A percentile compares a stretch with the other conserved stretches of the same genome.
These are phyloP conservation scores for Macrosoma leucophasiata DNA, from an alignment of 2,888 invertebrate species.

Conservation along the genomic window DNA sequence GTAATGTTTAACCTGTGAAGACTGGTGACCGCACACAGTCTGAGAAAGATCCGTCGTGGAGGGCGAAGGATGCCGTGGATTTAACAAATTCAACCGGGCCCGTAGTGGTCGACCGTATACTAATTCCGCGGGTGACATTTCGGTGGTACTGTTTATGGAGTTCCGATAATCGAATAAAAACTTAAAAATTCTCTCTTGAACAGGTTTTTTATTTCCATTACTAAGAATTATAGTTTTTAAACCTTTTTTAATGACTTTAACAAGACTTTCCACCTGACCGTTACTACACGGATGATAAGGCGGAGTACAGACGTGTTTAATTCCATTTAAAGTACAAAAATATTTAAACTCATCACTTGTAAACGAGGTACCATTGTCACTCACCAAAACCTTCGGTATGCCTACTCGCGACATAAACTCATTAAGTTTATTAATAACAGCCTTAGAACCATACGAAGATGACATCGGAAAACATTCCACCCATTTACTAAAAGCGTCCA, in stretches of 20 bases:
- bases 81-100: conserved; percentile 11
- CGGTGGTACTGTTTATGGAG: conserved; percentile 16
- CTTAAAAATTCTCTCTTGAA: conserved; percentile 12
- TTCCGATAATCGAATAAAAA: conserved; percentile 21
- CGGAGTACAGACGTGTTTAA: conserved; percentile 12
- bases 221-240: conserved; percentile 19
- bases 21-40: conserved; percentile 11
- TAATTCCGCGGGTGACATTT: conserved; percentile 8
- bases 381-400: conserved; percentile 8
- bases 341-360: conserved; percentile 11
- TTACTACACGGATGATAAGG: conserved; percentile 16
- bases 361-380: conserved; percentile 19
- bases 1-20: conserved; percentile 8
- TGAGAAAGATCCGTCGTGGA: conserved; percentile 6
- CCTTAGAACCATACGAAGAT: conserved; percentile 1
- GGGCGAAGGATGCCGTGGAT: conserved; percentile 2
- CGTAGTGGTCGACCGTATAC: conserved; percentile 10
- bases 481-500: conserved; percentile 17
- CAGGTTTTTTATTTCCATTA: not conserved
- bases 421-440: conserved; percentile 10
- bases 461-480: conserved; percentile 13
- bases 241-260: conserved; percentile 25
- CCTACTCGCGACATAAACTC: conserved; percentile 18
- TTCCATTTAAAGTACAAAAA: conserved; percentile 17
- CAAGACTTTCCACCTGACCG: conserved; percentile 20